phyloP scores from a whole-genome alignment of 1,140 invertebrate species.

The Hycleus phaleratus region DNA sequence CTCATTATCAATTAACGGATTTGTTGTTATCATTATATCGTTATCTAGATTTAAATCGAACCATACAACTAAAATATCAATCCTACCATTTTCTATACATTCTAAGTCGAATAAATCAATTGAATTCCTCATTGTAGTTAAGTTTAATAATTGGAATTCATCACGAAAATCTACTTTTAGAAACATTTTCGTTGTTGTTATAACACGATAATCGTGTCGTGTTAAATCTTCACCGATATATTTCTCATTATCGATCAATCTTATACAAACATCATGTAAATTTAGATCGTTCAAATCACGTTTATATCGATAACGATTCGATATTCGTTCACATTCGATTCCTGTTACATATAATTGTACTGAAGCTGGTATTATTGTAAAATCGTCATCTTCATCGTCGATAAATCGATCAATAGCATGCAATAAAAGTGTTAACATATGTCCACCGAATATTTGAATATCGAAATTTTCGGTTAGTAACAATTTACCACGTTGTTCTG shows the following conservation, averaged over 20 bases:
- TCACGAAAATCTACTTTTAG: constrained; percentile 59
- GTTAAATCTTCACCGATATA: constrained; percentile 65
- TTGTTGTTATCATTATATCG: constrained; percentile 49
- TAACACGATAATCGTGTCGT: constrained; percentile 48
- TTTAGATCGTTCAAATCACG: constrained; percentile 31
- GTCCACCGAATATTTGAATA: constrained; percentile 68
- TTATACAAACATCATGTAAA: constrained; percentile 41
- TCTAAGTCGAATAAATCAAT: constrained; percentile 8
- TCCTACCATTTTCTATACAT: constrained; percentile 41
- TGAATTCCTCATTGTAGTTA: background rate
- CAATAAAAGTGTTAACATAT: constrained; percentile 55
- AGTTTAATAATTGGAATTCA: constrained; percentile 39
- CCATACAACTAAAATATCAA: constrained; percentile 52
- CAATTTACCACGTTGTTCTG: constrained; percentile 47
- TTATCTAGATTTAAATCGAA: constrained; percentile 67
- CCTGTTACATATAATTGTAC: constrained; percentile 56
- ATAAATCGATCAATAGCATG: constrained; percentile 61
- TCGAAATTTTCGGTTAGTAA: constrained; percentile 74
- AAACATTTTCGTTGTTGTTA: constrained; percentile 52
- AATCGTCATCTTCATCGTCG: constrained; percentile 31
- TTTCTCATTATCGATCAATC: constrained; percentile 42
- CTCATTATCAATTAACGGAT: constrained; percentile 37
- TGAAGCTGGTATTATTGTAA: constrained; percentile 52
- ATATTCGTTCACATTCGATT: constrained; percentile 29
- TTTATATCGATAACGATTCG: constrained; percentile 41